Evolutionary conservation across 2,113 vertebrate species (phyloP).

Genomic region (Girardinichthys multiradiatus): DNA sequence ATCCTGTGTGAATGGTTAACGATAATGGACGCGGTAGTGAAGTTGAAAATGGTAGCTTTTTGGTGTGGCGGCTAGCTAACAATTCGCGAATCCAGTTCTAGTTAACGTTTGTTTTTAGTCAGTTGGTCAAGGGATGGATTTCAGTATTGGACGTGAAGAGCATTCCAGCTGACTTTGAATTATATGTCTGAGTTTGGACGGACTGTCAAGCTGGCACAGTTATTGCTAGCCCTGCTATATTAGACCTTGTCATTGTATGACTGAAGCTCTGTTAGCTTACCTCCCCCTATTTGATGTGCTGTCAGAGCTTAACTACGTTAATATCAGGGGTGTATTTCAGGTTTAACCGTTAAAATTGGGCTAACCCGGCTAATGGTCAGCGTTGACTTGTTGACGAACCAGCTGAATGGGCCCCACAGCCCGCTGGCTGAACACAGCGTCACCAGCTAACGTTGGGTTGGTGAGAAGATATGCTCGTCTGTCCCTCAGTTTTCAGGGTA

Average conservation of each 20-base stretch:
- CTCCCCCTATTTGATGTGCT: conserved; percentile 5
- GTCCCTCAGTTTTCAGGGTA: conserved; percentile 69
- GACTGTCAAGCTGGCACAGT: conserved; percentile 65
- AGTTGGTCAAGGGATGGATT: conserved; percentile 57
- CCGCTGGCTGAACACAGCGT: conserved; percentile 76
- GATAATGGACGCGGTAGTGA: conserved; percentile 68
- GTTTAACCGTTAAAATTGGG: conserved; percentile 41
- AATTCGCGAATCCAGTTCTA: conserved; percentile 40
- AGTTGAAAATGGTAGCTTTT: conserved; percentile 58
- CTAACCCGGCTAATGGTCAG: conserved; percentile 73
- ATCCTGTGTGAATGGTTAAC: conserved; percentile 58
- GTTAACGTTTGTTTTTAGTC: conserved; percentile 51
- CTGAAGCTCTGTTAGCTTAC: conserved; percentile 31
- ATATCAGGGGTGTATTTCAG: not conserved
- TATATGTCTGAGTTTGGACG: conserved; percentile 38
- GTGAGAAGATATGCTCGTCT: conserved; percentile 66
- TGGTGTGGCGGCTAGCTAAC: conserved; percentile 70
- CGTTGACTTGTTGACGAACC: conserved; percentile 77
- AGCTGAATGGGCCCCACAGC: conserved; percentile 75
- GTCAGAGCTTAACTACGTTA: not conserved
- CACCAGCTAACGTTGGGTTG: conserved; percentile 72
- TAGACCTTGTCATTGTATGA: conserved; percentile 64
- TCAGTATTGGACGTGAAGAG: conserved; percentile 17
- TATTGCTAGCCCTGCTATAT: conserved; percentile 65
- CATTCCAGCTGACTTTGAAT: conserved; percentile 20